phyloP scores from a whole-genome alignment of 2,797 vertebrate species.

The Acipenser ruthenus region DNA sequence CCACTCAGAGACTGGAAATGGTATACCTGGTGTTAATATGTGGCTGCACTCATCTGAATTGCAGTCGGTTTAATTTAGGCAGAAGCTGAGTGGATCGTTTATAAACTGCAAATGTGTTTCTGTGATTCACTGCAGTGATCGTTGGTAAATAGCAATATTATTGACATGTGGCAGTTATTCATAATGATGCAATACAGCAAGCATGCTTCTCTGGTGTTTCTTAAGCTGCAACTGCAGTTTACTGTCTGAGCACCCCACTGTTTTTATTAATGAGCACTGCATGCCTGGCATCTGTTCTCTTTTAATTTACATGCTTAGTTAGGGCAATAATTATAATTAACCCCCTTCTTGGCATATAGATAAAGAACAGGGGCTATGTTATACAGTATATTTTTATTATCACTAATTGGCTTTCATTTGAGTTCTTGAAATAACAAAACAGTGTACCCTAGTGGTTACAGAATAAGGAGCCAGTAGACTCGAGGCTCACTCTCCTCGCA shows the following conservation, averaged over 20 bases:
- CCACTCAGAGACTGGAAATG: conserved; percentile 22
- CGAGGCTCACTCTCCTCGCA: no score
- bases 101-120: conserved; percentile 43
- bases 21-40: conserved; percentile 20
- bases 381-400: no score
- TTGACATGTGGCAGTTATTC: conserved; percentile 35
- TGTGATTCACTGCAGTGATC: conserved; percentile 36
- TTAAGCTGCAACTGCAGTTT: conserved; percentile 17
- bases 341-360: no score
- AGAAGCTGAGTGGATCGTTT: conserved; percentile 44
- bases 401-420: no score
- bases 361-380: no score
- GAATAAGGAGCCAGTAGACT: no score
- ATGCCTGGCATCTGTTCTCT: conserved; percentile 1
- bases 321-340: no score
- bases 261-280: conserved; percentile 11
- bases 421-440: no score
- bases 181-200: conserved; percentile 31
- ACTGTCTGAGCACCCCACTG: conserved; percentile 11
- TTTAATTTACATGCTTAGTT: background rate
- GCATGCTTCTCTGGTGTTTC: conserved; percentile 19
- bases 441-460: no score
- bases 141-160: conserved; percentile 28
- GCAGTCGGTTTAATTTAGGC: conserved; percentile 46
- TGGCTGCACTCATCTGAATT: conserved; percentile 42